These are phyloP conservation scores for Linyphia triangularis DNA, from an alignment of 2,888 invertebrate species.

Conservation along the genomic window DNA sequence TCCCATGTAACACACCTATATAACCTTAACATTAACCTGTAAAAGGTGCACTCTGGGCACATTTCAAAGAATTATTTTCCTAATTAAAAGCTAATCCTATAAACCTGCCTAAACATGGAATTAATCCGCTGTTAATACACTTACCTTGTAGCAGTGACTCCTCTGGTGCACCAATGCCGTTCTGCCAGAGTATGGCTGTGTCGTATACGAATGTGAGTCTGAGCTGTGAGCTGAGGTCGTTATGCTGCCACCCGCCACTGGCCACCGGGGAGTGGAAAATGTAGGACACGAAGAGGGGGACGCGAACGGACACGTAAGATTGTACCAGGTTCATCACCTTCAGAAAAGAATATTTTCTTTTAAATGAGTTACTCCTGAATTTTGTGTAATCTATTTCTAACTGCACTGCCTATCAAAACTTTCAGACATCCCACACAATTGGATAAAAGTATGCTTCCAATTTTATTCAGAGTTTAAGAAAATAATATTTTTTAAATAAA, in stretches of 20 bases:
- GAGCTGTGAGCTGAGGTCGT: slow-evolving; percentile 79
- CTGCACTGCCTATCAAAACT: neutral
- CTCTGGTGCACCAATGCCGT: slow-evolving; percentile 79
- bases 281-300: slow-evolving; percentile 80
- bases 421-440: neutral
- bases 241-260: slow-evolving; percentile 79
- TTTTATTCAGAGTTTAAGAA: too few relatives aligned
- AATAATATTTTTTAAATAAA: too few relatives aligned
- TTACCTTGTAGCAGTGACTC: slow-evolving; percentile 78
- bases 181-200: slow-evolving; percentile 80
- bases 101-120: too few relatives aligned
- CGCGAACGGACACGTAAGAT: slow-evolving; percentile 79
- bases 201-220: slow-evolving; percentile 80
- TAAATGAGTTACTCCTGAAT: neutral
- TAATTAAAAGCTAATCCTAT: too few relatives aligned
- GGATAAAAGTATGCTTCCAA: neutral
- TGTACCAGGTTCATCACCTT: slow-evolving; percentile 79
- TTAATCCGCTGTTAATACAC: too few relatives aligned
- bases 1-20: too few relatives aligned
- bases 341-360: neutral
- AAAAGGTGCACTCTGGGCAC: too few relatives aligned
- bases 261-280: slow-evolving; percentile 79
- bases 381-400: neutral
- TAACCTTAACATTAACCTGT: too few relatives aligned
- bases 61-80: too few relatives aligned